Evolutionary conservation across 2,888 invertebrate genomes (phyloP).

Genomic region (Tipula lateralis): DNA sequence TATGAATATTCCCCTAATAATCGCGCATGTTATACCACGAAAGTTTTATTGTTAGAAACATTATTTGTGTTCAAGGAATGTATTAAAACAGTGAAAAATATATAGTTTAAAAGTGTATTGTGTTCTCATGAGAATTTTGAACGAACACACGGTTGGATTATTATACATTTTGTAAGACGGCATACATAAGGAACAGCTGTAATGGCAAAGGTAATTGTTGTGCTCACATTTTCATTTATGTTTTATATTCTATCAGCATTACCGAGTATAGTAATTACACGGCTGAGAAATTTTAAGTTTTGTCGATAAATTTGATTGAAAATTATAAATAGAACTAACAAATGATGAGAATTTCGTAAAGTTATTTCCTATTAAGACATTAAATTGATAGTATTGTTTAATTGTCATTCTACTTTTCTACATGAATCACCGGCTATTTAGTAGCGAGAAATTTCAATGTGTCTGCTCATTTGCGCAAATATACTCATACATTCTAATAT

Average conservation of each 20-base stretch:
- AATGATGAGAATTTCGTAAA: neutral
- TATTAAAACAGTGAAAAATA: neutral
- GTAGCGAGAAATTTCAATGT: neutral
- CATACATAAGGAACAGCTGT: neutral
- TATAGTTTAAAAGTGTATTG: neutral
- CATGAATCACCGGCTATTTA: neutral
- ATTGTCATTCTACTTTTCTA: neutral
- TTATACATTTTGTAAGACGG: neutral
- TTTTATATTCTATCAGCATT: neutral
- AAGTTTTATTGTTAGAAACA: neutral
- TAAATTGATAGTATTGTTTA: neutral
- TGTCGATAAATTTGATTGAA: neutral
- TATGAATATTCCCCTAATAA: conserved; percentile 11
- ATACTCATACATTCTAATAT: too few species aligned
- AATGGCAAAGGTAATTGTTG: neutral
- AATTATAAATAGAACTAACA: neutral
- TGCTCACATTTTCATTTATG: neutral
- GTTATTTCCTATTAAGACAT: neutral
- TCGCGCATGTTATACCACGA: neutral
- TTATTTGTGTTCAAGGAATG: neutral
- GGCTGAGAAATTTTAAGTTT: neutral
- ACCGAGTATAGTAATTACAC: neutral
- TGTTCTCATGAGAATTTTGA: neutral
- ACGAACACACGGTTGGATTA: neutral
- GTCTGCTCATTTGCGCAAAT: too few species aligned